These are phyloP conservation scores for Rhagonycha lutea DNA, from an alignment of 2,888 invertebrate species.

Conservation along the genomic window DNA sequence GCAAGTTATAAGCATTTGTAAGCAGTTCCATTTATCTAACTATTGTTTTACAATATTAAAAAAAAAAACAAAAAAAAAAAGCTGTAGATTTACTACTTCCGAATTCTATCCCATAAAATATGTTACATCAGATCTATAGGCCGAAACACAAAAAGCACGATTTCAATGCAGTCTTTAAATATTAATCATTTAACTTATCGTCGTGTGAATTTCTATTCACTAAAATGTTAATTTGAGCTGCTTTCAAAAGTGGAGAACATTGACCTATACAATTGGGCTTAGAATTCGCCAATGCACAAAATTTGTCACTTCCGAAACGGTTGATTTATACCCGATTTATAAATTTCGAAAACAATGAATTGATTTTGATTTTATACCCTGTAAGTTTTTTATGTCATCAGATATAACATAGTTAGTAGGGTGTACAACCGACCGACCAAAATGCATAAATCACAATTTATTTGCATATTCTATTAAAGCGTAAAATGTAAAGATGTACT, in stretches of 20 bases:
- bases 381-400: constrained; percentile 12
- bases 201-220: constrained; percentile 11
- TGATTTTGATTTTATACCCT: constrained; percentile 11
- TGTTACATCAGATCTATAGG: background rate
- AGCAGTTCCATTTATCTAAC: background rate
- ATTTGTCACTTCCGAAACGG: constrained; percentile 17
- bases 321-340: constrained; percentile 20
- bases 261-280: constrained; percentile 13
- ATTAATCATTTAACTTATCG: background rate
- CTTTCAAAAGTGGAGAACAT: constrained; percentile 9
- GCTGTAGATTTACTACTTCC: background rate
- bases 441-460: constrained; percentile 8
- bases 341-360: constrained; percentile 20
- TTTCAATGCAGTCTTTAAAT: background rate
- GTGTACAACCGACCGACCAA: background rate
- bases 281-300: constrained; percentile 6
- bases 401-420: constrained; percentile 8
- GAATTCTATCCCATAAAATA: background rate
- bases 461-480: background rate
- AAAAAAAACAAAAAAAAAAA: background rate
- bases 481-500: background rate
- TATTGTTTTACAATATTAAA: background rate
- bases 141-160: background rate
- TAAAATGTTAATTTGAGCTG: constrained; percentile 21
- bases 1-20: background rate